Evolutionary conservation across 2,888 invertebrate genomes (phyloP).

Genomic region (Nemoura dubitans): DNA sequence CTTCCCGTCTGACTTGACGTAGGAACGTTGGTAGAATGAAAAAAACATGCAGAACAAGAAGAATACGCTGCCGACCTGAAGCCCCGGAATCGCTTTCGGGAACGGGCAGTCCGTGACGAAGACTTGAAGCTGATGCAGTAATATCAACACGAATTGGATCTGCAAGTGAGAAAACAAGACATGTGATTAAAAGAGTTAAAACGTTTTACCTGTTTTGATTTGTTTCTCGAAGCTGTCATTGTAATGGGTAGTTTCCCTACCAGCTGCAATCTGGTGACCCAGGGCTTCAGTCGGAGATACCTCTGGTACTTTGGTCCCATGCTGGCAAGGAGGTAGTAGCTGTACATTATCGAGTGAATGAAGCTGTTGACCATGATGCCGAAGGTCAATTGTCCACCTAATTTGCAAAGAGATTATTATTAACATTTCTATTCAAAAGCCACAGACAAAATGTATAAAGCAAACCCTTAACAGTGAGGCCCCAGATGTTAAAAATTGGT

Average conservation of each 20-base stretch:
- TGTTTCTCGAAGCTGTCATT: background rate
- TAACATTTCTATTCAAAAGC: too few relatives aligned
- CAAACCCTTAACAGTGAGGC: too few relatives aligned
- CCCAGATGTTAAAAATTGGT: background rate
- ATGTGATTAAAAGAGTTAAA: background rate
- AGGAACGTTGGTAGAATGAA: background rate
- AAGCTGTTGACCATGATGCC: slow-evolving; percentile 87
- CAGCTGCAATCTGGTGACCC: background rate
- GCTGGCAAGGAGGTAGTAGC: background rate
- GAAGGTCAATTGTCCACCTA: slow-evolving; percentile 85
- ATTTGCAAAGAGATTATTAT: slow-evolving; percentile 52
- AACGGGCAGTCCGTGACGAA: background rate
- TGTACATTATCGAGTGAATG: slow-evolving; percentile 68
- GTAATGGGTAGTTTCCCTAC: background rate
- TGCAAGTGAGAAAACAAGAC: background rate
- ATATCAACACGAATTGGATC: background rate
- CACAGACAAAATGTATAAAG: too few relatives aligned
- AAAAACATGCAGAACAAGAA: background rate
- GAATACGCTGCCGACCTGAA: background rate
- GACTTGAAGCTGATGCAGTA: background rate
- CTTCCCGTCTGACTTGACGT: background rate
- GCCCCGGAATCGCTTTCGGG: background rate
- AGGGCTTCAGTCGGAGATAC: background rate
- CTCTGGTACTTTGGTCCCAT: background rate
- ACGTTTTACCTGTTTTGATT: background rate